Conservation (phyloP, 2,888 invertebrate genomes). For the Tetranychus truncatus region DNA sequence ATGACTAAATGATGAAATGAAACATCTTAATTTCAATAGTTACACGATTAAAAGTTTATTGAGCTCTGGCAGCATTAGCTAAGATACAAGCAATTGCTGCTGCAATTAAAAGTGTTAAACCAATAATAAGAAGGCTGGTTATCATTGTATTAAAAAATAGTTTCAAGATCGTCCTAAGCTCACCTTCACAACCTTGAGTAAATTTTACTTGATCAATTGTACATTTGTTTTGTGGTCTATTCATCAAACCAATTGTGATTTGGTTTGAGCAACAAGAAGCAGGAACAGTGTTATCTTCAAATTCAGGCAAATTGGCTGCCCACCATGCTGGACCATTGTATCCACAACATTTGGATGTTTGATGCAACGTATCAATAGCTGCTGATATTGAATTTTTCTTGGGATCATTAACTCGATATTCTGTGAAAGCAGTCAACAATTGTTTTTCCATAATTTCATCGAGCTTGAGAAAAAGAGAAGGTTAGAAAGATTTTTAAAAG, state of each 20-base stretch:
- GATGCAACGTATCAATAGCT: neutral
- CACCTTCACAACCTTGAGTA: neutral
- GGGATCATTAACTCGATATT: neutral
- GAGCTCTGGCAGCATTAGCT: neutral
- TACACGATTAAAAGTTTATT: neutral
- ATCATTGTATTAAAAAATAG: neutral
- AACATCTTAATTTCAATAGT: neutral
- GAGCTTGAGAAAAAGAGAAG: neutral
- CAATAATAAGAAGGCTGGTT: neutral
- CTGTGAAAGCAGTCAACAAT: neutral
- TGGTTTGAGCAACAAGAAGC: neutral
- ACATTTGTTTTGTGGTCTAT: neutral
- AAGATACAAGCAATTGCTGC: constrained; percentile 6
- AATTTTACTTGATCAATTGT: neutral
- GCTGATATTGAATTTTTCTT: neutral
- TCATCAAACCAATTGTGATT: neutral
- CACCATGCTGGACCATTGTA: constrained; percentile 1
- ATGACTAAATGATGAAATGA: too few species aligned
- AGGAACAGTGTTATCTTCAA: neutral
- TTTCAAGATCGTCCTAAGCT: neutral
- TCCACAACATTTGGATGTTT: constrained; percentile 1
- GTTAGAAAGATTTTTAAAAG: neutral
- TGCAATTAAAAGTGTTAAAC: neutral
- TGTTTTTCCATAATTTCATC: neutral
- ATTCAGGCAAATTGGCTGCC: neutral